Conservation (phyloP, 2,888 invertebrate genomes). For the Salpingus planirostris region DNA sequence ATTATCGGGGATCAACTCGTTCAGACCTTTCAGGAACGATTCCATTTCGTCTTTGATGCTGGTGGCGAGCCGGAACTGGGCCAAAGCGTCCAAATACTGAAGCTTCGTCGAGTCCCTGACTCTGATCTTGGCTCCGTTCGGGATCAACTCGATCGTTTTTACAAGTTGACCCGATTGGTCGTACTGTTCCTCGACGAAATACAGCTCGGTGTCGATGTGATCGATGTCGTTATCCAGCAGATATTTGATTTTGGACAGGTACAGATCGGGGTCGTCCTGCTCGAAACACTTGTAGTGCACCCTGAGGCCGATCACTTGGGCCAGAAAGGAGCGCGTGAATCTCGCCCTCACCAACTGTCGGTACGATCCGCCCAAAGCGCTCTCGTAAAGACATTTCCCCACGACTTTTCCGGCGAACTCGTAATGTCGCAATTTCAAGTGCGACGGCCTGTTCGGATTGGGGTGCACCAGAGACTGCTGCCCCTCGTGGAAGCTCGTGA, state of each 20-base stretch:
- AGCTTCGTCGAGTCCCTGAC: slow-evolving; percentile 70
- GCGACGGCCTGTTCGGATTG: slow-evolving; percentile 65
- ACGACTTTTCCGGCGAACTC: slow-evolving; percentile 91
- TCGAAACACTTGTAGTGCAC: slow-evolving; percentile 96
- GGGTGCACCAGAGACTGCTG: slow-evolving; percentile 87
- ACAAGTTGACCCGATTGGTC: slow-evolving; percentile 65
- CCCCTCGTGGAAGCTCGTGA: slow-evolving; percentile 77
- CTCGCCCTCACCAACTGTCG: slow-evolving; percentile 83
- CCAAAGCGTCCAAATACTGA: slow-evolving; percentile 79
- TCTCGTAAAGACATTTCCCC: slow-evolving; percentile 91
- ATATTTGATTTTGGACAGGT: slow-evolving; percentile 87
- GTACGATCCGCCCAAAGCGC: slow-evolving; percentile 81
- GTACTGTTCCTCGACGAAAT: slow-evolving; percentile 85
- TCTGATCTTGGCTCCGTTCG: slow-evolving; percentile 67
- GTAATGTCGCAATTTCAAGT: slow-evolving; percentile 78
- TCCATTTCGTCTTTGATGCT: slow-evolving; percentile 77
- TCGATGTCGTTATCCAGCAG: slow-evolving; percentile 86
- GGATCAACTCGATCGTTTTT: slow-evolving; percentile 73
- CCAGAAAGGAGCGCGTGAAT: slow-evolving; percentile 86
- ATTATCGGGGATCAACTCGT: slow-evolving; percentile 87
- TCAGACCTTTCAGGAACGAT: slow-evolving; percentile 82
- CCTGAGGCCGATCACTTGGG: slow-evolving; percentile 86
- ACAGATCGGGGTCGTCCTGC: slow-evolving; percentile 91
- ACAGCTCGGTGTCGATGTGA: slow-evolving; percentile 67
- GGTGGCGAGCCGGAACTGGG: slow-evolving; percentile 78